phyloP scores from a whole-genome alignment of 2,888 invertebrate species.

The Ephialtes manifestator region DNA sequence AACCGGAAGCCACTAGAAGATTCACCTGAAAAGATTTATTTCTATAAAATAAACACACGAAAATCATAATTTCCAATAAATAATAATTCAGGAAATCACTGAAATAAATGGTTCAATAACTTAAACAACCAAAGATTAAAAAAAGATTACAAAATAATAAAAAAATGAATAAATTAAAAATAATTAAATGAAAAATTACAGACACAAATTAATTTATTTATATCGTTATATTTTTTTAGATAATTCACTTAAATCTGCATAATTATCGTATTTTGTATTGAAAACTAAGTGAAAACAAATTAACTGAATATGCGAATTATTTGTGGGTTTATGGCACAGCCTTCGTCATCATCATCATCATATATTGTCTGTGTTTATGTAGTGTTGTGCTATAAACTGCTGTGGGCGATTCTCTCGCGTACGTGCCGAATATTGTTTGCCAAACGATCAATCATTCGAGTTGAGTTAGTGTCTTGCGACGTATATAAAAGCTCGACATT shows the following conservation, averaged over 20 bases:
- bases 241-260: too few species aligned
- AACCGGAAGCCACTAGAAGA: conserved; percentile 90
- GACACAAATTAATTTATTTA: too few species aligned
- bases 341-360: neutral
- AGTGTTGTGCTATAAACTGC: neutral
- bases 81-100: too few species aligned
- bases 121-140: neutral
- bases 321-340: neutral
- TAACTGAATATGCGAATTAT: neutral
- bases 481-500: conserved; percentile 4
- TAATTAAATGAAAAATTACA: too few species aligned
- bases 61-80: neutral
- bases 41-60: neutral
- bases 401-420: neutral
- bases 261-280: neutral
- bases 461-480: conserved; percentile 18
- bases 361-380: neutral
- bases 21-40: conserved; percentile 88
- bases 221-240: too few species aligned
- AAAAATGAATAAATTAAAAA: too few species aligned
- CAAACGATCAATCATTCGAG: conserved; percentile 49
- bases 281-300: neutral
- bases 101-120: too few species aligned
- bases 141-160: too few species aligned
- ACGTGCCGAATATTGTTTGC: conserved; percentile 37